Evolutionary conservation across 2,113 vertebrate species (phyloP).

Genomic region (Zapornia atra): DNA sequence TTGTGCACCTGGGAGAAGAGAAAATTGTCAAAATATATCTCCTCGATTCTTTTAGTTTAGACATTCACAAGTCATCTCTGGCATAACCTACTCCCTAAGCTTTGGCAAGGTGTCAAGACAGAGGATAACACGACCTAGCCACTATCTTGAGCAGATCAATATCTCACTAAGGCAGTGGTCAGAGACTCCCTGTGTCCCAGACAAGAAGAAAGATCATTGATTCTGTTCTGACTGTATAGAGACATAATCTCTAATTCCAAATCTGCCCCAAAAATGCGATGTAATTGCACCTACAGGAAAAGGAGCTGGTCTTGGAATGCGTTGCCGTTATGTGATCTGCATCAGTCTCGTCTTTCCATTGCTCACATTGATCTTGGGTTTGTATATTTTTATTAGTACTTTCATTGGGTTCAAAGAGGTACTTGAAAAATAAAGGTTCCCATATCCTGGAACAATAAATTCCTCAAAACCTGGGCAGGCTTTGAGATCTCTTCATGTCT

Average conservation of each 20-base stretch:
- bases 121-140: not conserved
- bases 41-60: not conserved
- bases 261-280: not conserved
- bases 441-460: conserved; percentile 31
- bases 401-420: not conserved
- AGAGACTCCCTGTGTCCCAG: not conserved
- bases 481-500: conserved; percentile 21
- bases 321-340: not conserved
- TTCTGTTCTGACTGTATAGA: not conserved
- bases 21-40: not conserved
- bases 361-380: not conserved
- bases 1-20: not conserved
- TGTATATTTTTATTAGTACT: not conserved
- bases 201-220: not conserved
- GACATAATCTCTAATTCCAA: not conserved
- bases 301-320: not conserved
- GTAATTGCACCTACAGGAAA: not conserved
- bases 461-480: not conserved
- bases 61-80: not conserved
- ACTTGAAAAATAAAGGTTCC: conserved; percentile 27
- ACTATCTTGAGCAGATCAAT: not conserved
- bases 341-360: not conserved
- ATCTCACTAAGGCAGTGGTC: not conserved
- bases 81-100: not conserved
- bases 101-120: not conserved